Evolutionary conservation across 2,888 invertebrate species (phyloP), one percentile per base, ranked within the genome.

Genomic region (Fragum fragum): DNA sequence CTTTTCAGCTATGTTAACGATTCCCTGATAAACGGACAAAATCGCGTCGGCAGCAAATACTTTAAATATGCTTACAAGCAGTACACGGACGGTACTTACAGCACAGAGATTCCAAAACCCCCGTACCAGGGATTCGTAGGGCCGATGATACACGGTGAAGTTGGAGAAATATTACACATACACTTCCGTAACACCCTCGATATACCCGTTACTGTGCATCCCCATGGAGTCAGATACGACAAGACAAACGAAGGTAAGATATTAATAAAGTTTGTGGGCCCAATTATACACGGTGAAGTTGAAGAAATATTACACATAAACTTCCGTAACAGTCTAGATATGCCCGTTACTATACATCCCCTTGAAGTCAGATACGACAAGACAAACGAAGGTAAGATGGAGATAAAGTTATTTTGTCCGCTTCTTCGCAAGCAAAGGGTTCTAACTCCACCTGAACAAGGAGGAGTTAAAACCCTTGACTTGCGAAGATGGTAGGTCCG

Each of bases 11-110:
- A 81, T 57, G 28, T 81, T 23, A 71, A 79, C 42, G 85, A 85
- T 39, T 81, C 81, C 6, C 61, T 85, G 39, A 59, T 75, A 6
- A 80, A 85, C 23, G 73, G 78, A 32, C 59, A 52, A 1, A 57
- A 87, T 75, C 36, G 87, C 23, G 83, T 88, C 1, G 88, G 88
- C 1, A 84, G 86, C 23, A 72, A 68, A 16, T 88, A 86, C 61
- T 77, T 21, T 26, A 88, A 88, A 57, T 82, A 76, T 52, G 79
- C 86, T 7, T 88, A 87, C 66, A 86, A 86, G 66, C 82, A 85
- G 36, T 91, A 90, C 63, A 87, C 84, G 0, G 90, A 90, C 68
- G 57, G 53, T 23, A 79, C 80, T 21, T 91, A 77, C 79, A 85
- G 72, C 0, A 71, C 23, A 21, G 84, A 84, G 72, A 81, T 83